Conservation (phyloP, 2,888 invertebrate species). For the Galerucella pusilla region DNA sequence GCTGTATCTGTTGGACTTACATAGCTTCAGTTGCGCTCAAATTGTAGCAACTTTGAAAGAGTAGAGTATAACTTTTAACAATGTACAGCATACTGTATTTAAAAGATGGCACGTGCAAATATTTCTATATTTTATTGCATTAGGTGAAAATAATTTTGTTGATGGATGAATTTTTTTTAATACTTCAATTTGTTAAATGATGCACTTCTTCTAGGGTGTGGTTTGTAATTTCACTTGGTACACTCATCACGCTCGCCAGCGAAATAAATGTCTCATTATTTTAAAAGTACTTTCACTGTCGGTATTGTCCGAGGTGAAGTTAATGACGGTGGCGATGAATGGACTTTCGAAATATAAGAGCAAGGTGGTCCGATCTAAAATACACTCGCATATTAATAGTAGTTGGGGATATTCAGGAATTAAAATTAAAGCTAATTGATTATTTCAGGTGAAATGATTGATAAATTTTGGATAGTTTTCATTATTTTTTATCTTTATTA, state of each 20-base stretch:
- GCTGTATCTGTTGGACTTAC: no score
- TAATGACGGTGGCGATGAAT: not conserved
- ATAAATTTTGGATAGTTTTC: no score
- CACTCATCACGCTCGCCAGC: not conserved
- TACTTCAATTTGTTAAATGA: not conserved
- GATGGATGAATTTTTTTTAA: not conserved
- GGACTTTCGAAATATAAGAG: not conserved
- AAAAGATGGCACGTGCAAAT: not conserved
- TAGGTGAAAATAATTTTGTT: not conserved
- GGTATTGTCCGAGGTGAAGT: not conserved
- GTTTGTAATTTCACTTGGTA: not conserved
- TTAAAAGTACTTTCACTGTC: conserved; percentile 8
- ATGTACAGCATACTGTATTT: no score
- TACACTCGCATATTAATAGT: not conserved
- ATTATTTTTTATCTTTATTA: no score
- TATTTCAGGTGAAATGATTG: no score
- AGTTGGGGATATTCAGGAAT: no score
- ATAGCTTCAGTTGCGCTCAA: no score
- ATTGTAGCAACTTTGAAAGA: no score
- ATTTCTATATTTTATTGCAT: not conserved
- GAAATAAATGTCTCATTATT: conserved; percentile 1
- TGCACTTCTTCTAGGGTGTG: not conserved
- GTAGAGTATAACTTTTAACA: no score
- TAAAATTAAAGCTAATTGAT: no score
- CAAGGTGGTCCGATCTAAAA: not conserved